phyloP scores from a whole-genome alignment of 2,113 vertebrate species.

The Chunga burmeisteri region DNA sequence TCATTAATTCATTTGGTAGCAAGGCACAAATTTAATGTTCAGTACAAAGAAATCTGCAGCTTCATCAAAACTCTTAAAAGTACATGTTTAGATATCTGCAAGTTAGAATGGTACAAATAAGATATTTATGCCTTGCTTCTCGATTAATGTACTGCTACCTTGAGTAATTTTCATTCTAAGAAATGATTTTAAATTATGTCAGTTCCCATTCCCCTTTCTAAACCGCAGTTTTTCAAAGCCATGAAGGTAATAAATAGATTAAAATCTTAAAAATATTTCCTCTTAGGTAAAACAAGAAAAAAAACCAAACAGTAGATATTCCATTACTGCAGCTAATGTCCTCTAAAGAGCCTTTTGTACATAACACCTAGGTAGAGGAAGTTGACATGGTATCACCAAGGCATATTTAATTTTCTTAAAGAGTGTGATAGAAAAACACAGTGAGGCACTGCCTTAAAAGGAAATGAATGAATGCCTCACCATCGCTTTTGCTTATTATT shows the following conservation, averaged over 20 bases:
- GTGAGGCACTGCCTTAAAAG: background rate
- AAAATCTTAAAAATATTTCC: slow-evolving; percentile 12
- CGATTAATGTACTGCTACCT: background rate
- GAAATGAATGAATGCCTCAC: background rate
- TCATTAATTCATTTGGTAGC: background rate
- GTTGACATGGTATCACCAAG: background rate
- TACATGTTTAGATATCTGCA: background rate
- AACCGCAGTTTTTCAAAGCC: slow-evolving; percentile 2
- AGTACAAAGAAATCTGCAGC: background rate
- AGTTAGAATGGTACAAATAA: background rate
- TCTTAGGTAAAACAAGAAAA: slow-evolving; percentile 18
- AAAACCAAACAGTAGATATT: slow-evolving; percentile 18
- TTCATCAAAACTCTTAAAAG: background rate
- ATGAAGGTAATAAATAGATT: background rate
- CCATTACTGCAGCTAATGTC: background rate
- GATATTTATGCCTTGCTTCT: background rate
- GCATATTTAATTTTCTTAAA: background rate
- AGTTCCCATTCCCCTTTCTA: background rate
- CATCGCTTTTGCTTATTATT: background rate
- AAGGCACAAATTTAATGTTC: background rate
- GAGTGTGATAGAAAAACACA: background rate
- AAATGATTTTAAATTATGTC: slow-evolving; percentile 8
- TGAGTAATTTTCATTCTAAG: background rate
- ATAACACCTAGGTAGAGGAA: background rate
- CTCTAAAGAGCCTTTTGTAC: background rate